These are phyloP conservation scores for Hypocryptadius cinnamomeus DNA, from an alignment of 2,113 vertebrate genomes.

Conservation along the genomic window DNA sequence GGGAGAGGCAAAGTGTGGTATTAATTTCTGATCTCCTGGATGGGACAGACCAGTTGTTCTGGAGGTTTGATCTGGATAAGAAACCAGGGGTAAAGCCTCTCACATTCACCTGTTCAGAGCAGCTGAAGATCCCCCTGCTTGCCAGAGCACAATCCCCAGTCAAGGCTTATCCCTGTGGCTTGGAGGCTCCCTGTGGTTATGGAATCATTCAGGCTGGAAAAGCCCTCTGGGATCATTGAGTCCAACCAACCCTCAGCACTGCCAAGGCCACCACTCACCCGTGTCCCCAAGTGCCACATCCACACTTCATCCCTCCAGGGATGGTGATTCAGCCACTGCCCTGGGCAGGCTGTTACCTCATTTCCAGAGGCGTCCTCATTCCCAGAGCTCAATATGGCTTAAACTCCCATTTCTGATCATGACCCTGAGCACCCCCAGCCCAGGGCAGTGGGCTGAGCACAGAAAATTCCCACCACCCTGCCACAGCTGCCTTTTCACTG, in stretches of 20 bases:
- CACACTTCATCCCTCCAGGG: background rate
- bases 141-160: background rate
- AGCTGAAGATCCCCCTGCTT: background rate
- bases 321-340: no score
- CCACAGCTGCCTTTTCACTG: background rate
- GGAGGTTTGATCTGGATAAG: background rate
- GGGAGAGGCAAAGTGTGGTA: background rate
- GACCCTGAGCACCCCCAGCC: fast-evolving
- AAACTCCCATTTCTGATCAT: background rate
- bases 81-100: background rate
- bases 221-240: background rate
- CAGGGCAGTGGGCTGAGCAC: background rate
- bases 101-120: background rate
- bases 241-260: background rate
- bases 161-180: background rate
- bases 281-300: background rate
- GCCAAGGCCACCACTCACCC: background rate
- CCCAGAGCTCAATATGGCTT: background rate
- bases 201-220: background rate
- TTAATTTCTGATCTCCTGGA: background rate
- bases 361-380: background rate
- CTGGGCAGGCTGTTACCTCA: background rate
- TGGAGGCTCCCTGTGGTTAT: background rate
- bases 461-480: background rate
- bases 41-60: background rate